These are phyloP conservation scores for Xylocampa areola DNA, from an alignment of 2,888 invertebrate species.

Conservation along the genomic window DNA sequence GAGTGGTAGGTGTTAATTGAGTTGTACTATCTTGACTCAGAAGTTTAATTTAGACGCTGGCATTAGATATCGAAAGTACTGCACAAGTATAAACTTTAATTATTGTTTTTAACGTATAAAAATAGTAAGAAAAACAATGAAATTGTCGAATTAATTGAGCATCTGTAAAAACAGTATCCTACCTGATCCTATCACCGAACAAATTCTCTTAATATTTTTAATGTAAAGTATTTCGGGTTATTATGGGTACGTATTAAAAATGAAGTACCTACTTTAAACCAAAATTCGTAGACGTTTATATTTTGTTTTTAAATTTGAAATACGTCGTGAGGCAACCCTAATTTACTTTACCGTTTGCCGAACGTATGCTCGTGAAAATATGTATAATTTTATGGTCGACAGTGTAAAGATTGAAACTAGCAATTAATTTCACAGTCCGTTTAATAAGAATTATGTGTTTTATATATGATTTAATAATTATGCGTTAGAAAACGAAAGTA, in stretches of 20 bases:
- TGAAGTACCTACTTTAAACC: too few species aligned
- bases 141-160: too few species aligned
- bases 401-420: conserved; percentile 64
- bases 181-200: too few species aligned
- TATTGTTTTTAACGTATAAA: too few species aligned
- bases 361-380: conserved; percentile 44
- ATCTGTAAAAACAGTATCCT: neutral
- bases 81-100: too few species aligned
- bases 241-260: too few species aligned
- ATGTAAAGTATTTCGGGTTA: too few species aligned
- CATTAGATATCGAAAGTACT: too few species aligned
- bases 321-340: conserved; percentile 28
- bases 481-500: conserved; percentile 33
- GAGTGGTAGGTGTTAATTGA: conserved; percentile 32
- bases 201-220: too few species aligned
- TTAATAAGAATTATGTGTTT: conserved; percentile 41
- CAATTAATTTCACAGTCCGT: conserved; percentile 64
- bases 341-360: conserved; percentile 10
- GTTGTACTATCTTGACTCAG: conserved; percentile 12
- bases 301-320: conserved; percentile 33
- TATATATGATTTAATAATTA: conserved; percentile 27
- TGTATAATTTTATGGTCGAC: conserved; percentile 58
- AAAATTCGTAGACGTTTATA: too few species aligned
- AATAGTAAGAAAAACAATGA: too few species aligned
- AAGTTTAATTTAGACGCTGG: neutral